Percentiles rank a stretch among this genome's conserved stretches.
These are phyloP conservation scores for Triops longicaudatus DNA, from an alignment of 1,140 invertebrate genomes.

Conservation along the genomic window DNA sequence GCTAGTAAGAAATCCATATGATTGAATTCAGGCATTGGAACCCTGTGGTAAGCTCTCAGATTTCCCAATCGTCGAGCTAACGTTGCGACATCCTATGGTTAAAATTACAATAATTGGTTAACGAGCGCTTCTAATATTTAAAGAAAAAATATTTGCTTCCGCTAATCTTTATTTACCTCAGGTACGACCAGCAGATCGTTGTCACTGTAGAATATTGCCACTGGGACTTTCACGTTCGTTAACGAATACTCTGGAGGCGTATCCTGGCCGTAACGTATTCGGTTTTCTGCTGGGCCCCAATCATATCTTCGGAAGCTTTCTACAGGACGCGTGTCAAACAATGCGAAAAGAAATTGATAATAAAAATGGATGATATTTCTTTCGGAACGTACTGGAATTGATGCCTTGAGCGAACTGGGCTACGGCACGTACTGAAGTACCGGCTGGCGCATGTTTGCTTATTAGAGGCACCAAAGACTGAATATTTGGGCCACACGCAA, in stretches of 20 bases:
- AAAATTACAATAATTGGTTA: constrained; percentile 30
- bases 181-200: constrained; percentile 42
- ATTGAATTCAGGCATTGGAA: constrained; percentile 53
- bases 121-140: neutral
- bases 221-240: constrained; percentile 37
- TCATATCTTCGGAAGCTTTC: constrained; percentile 18
- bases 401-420: constrained; percentile 65
- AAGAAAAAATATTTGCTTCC: neutral
- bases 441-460: constrained; percentile 69
- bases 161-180: constrained; percentile 28
- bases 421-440: constrained; percentile 67
- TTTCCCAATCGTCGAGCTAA: constrained; percentile 44
- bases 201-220: constrained; percentile 39
- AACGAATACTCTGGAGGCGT: constrained; percentile 40
- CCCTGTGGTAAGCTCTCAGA: constrained; percentile 40
- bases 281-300: constrained; percentile 27
- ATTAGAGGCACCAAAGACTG: constrained; percentile 64
- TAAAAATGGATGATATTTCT: neutral
- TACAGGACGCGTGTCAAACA: neutral
- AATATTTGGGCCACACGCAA: no score
- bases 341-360: neutral
- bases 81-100: constrained; percentile 49
- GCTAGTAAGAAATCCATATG: constrained; percentile 63
- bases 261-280: constrained; percentile 33
- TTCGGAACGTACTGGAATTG: constrained; percentile 40